A percentile compares a stretch with the other conserved stretches of the same genome.
These are phyloP conservation scores for Parelbella ahira DNA, from an alignment of 2,888 invertebrate species.

Conservation along the genomic window DNA sequence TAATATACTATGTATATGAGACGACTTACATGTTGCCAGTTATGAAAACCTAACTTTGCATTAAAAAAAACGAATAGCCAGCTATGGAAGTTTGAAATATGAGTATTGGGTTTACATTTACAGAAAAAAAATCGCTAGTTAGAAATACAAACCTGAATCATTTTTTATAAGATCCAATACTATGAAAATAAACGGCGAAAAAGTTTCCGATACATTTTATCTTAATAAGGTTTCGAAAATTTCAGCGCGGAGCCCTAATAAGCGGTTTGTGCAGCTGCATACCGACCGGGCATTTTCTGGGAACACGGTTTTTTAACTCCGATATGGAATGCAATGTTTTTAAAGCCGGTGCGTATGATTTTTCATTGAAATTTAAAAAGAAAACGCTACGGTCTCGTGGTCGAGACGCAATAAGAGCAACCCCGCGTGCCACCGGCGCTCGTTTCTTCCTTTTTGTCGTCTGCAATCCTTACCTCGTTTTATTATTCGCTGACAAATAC, in stretches of 20 bases:
- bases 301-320: slow-evolving; percentile 61
- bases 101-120: too few relatives aligned
- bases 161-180: too few relatives aligned
- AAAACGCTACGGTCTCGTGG: slow-evolving; percentile 46
- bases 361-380: slow-evolving; percentile 72
- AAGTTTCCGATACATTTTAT: too few relatives aligned
- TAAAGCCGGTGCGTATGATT: slow-evolving; percentile 60
- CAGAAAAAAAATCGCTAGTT: too few relatives aligned
- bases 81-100: too few relatives aligned
- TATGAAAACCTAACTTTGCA: slow-evolving; percentile 14
- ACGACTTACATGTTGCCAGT: slow-evolving; percentile 9
- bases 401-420: slow-evolving; percentile 55
- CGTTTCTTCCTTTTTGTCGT: slow-evolving; percentile 52
- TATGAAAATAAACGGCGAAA: too few relatives aligned
- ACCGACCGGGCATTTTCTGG: slow-evolving; percentile 65
- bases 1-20: too few relatives aligned
- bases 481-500: slow-evolving; percentile 54
- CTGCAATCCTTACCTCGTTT: slow-evolving; percentile 54
- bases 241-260: slow-evolving; percentile 50
- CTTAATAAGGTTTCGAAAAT: not conserved
- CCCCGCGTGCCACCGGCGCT: slow-evolving; percentile 46
- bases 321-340: slow-evolving; percentile 62
- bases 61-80: slow-evolving; percentile 17
- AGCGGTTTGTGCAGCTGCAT: slow-evolving; percentile 59
- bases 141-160: too few relatives aligned